Percentiles rank a stretch among this genome's conserved stretches.
Conservation (phyloP, 2,888 invertebrate species). For the Cheilosia scutellata region DNA sequence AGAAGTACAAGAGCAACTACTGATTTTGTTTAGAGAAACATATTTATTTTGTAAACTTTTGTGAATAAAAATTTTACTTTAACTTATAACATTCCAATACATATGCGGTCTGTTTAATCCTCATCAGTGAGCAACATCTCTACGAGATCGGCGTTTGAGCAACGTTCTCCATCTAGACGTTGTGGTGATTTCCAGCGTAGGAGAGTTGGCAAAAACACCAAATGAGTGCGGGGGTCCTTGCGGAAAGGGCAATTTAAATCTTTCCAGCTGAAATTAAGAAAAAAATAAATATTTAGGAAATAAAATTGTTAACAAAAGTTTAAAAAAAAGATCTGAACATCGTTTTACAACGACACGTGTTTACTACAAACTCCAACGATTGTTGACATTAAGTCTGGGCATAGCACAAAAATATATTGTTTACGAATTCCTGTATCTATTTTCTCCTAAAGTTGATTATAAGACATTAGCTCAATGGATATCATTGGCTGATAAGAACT, state of each 20-base stretch:
- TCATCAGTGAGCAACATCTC: conserved; percentile 92
- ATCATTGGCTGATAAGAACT: background rate
- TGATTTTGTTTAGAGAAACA: conserved; percentile 83
- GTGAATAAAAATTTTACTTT: conserved; percentile 59
- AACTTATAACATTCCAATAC: conserved; percentile 43
- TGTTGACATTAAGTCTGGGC: too few species aligned
- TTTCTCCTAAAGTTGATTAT: too few species aligned
- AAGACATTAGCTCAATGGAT: too few species aligned
- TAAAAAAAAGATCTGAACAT: too few species aligned
- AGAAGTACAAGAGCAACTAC: conserved; percentile 99
- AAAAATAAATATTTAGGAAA: background rate
- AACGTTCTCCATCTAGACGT: conserved; percentile 91
- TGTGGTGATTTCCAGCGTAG: conserved; percentile 91
- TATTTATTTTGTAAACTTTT: conserved; percentile 10
- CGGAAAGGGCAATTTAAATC: conserved; percentile 92
- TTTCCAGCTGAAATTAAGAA: conserved; percentile 90
- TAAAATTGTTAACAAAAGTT: too few species aligned
- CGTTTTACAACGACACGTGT: too few species aligned
- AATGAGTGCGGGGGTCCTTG: conserved; percentile 88
- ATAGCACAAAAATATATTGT: too few species aligned
- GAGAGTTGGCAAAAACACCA: conserved; percentile 93
- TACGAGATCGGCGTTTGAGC: conserved; percentile 89
- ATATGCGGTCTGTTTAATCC: conserved; percentile 82
- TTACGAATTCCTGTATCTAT: too few species aligned
- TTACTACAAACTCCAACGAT: too few species aligned